Base-by-base conservation (phyloP, 2,888 invertebrate species). In the Agelastica alni region DNA sequence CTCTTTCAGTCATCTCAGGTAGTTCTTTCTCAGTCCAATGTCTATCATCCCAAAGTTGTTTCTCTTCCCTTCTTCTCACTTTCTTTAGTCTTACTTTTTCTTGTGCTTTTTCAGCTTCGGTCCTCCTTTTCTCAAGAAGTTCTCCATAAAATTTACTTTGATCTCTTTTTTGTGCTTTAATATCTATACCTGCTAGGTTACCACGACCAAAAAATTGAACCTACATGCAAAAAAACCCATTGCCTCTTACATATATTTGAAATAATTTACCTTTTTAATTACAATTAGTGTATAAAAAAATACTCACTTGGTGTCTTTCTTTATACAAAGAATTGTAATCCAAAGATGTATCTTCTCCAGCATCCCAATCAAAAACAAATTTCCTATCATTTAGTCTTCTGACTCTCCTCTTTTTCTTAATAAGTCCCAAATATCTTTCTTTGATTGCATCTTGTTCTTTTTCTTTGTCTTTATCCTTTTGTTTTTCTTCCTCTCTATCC, bases 321-420 rank as follows among this genome's bases (percentile, higher is more conserved):
- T 97, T 98, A 72, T 99, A 99, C 14, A 99, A 80, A 56, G 88
- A 86, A 77, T 99, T 99, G 72, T 99, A 99, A 80, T 99, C 99
- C 58, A 90, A 88, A 2, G 96, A 95, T 0, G 99, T 99, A 71
- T 99, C 99, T 77, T 99, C 99, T 0, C 93, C 91, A 0, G 96
- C 96, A 79, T 99, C 99, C 99, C 99, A 99, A 78, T 99, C 99
- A 77, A 99, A 99, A 0, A 99, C 98, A 81, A 99, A 99, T 79
- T 99, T 99, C 10, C 98, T 83, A 74, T 99, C 99, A 78, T 99
- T 99, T 32, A 99, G 79, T 58, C 98, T 82, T 12, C 99, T 81
- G 0, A 96, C 93, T 53, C 97, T 81, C 9, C 96, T 84, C 71
- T 95, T 95, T 73, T 96, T 95, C 73, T 96, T 97, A 0, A 93